Base-by-base conservation (phyloP, 2,888 invertebrate species). In the Baccha elongata region DNA sequence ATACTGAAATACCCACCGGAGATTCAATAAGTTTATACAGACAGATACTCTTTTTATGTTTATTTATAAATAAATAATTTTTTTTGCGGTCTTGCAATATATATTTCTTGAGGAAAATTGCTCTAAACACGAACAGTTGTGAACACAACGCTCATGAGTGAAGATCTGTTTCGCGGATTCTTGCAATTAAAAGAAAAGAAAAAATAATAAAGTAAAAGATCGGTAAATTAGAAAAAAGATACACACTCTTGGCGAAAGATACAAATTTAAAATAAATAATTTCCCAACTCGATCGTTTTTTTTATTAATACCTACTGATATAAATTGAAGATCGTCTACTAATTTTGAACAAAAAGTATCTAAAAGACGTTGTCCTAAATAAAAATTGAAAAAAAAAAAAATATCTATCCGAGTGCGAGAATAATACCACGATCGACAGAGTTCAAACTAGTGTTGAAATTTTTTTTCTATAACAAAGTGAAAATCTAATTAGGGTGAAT, bases 91-190 rank as follows among this genome's bases (percentile, higher is more conserved):
- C 78, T 44, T 52, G 37, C 68, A 50, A 72, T 83, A 73, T 83
- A 83, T 83, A 83, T 83, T 83, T 78, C 76, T 83, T 83, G 46
- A 81, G 78, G 55, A 78, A 72, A 83, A 78, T 67, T 50, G 55
- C 32, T 48, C 58, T 68, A 48, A 72, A 44, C 68, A 65, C 68
- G 62, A 87, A 86, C 89, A 89, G 89, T 89, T 89, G 89, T 89
- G 88, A 88, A 89, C 88, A 86, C 87, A 89, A 89, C 89, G 90
- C 87, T 88, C 86, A 87, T 86, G 86, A 88, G 89, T 88, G 87
- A 87, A 88, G 90, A 89, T 89, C 90, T 86, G 84, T 85, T 58
- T 50, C 81, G 71, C 71, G 71, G 29, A 44, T 83, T 83, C 40
- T 37, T 58, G 32, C 69, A 60, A 58, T 23, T 19, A 29, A n/a